phyloP scores from a whole-genome alignment of 1,140 invertebrate species.

The Saxidomus purpurata region DNA sequence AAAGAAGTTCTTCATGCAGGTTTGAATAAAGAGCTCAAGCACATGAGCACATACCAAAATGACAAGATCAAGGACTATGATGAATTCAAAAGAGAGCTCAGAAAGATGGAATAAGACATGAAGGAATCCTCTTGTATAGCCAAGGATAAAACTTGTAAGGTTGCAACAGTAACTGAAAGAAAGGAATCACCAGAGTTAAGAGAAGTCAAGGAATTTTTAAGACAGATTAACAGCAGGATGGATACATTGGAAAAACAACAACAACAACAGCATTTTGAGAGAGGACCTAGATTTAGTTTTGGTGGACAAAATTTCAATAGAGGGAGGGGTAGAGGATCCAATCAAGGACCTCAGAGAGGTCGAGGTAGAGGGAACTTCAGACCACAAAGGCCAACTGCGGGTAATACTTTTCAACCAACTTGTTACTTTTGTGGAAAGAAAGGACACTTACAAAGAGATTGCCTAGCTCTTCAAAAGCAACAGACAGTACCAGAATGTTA shows the following conservation, averaged over 20 bases:
- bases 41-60: conserved; percentile 31
- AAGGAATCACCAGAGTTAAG: background rate
- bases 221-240: background rate
- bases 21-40: conserved; percentile 26
- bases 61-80: conserved; percentile 52
- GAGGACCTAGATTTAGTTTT: background rate
- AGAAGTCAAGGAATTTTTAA: conserved; percentile 10
- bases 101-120: conserved; percentile 35
- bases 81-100: conserved; percentile 42
- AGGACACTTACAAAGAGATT: background rate
- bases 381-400: background rate
- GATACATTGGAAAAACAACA: background rate
- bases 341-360: too few relatives aligned
- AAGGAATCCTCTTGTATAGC: background rate
- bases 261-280: background rate
- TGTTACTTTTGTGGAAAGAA: background rate
- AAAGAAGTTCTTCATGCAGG: conserved; percentile 47
- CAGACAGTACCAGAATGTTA: background rate
- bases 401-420: background rate
- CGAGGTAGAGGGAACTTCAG: background rate
- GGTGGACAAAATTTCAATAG: too few relatives aligned
- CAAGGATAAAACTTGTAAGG: conserved; percentile 3
- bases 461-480: background rate
- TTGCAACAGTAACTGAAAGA: background rate
- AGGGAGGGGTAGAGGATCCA: too few relatives aligned